Conservation (phyloP, 2,113 vertebrate species). For the Phyllopteryx taeniolatus region DNA sequence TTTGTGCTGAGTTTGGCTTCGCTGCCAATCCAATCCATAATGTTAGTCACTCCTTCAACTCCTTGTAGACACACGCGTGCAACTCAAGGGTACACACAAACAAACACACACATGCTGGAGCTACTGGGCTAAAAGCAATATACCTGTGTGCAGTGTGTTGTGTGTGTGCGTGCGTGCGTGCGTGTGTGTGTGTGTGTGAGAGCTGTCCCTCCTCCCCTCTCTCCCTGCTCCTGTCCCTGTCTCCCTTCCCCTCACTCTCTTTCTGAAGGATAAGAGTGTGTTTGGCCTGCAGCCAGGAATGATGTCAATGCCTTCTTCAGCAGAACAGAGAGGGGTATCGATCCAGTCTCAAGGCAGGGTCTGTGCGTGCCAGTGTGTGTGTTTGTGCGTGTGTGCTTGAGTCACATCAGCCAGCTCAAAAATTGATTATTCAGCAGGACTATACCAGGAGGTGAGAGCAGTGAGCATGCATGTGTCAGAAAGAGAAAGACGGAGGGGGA, state of each 20-base stretch:
- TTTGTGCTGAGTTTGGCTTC: constrained; percentile 30
- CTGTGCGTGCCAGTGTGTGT: constrained; percentile 37
- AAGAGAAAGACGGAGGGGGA: constrained; percentile 49
- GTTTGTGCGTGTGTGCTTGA: constrained; percentile 42
- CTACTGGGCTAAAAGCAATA: constrained; percentile 29
- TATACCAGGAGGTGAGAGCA: constrained; percentile 67
- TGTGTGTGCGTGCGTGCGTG: constrained; percentile 1
- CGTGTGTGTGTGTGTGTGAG: neutral
- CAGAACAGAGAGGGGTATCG: constrained; percentile 74
- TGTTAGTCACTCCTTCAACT: constrained; percentile 39
- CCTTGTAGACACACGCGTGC: constrained; percentile 26
- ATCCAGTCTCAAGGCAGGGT: constrained; percentile 71
- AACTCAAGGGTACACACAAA: constrained; percentile 27
- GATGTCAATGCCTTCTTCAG: constrained; percentile 76
- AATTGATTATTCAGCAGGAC: constrained; percentile 75
- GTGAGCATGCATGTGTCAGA: constrained; percentile 65
- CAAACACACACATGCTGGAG: constrained; percentile 29
- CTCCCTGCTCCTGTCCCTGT: constrained; percentile 23
- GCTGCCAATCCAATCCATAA: constrained; percentile 38
- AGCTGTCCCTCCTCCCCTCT: constrained; percentile 31
- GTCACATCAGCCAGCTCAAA: constrained; percentile 66
- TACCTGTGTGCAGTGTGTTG: constrained; percentile 19
- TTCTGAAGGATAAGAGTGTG: constrained; percentile 71
- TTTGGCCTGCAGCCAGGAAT: constrained; percentile 71
- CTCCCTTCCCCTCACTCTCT: constrained; percentile 37